These are phyloP conservation scores for Euleptes europaea DNA, from an alignment of 2,113 vertebrate genomes.

Conservation along the genomic window DNA sequence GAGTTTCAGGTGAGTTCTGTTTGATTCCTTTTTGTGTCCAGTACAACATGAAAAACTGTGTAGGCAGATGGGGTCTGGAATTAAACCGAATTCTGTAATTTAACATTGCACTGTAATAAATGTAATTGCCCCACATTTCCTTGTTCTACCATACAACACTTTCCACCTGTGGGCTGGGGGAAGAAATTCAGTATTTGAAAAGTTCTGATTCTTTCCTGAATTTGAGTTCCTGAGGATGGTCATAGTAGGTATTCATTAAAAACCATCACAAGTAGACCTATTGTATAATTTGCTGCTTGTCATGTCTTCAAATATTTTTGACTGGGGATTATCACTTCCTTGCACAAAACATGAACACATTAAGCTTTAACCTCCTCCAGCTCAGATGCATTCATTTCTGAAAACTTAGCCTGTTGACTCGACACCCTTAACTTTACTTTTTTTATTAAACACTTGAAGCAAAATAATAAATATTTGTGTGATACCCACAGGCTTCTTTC, in stretches of 20 bases:
- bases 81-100: not conserved
- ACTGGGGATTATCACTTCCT: not conserved
- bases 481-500: too few species aligned
- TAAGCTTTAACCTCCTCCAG: not conserved
- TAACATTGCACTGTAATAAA: not conserved
- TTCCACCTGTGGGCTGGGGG: not conserved
- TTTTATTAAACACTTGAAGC: not conserved
- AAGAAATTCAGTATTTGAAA: not conserved
- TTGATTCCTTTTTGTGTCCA: not conserved
- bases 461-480: too few species aligned
- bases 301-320: not conserved
- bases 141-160: not conserved
- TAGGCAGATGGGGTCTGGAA: not conserved
- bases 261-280: not conserved
- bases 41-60: not conserved
- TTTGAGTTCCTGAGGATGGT: not conserved
- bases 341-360: not conserved
- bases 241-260: not conserved
- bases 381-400: not conserved
- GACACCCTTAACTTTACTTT: not conserved
- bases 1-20: conserved; percentile 81
- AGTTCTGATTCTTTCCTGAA: not conserved
- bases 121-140: conserved; percentile 9
- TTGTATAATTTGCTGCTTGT: not conserved
- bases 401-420: not conserved